Conservation (phyloP, 2,113 vertebrate species). For the Cryptotis parvus region DNA sequence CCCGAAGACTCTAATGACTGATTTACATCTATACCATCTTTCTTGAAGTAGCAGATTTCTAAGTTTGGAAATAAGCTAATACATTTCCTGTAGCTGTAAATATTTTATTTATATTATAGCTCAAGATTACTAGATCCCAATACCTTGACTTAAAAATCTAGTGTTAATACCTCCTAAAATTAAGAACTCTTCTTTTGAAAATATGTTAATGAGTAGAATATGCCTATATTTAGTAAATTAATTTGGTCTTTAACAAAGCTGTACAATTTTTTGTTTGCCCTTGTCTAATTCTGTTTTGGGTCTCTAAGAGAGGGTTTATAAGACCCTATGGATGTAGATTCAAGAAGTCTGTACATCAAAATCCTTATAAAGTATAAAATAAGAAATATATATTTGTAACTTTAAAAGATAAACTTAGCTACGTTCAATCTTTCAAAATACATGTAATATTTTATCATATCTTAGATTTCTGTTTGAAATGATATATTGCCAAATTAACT, state of each 20-base stretch:
- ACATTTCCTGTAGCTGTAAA: background rate
- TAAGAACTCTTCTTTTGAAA: background rate
- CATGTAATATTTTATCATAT: background rate
- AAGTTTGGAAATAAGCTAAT: background rate
- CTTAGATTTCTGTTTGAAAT: background rate
- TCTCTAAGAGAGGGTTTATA: background rate
- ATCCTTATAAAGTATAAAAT: background rate
- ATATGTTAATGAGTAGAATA: background rate
- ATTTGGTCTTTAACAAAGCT: background rate
- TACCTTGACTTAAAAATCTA: background rate
- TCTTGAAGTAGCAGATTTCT: background rate
- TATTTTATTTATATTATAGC: background rate
- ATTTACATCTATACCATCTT: background rate
- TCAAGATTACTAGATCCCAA: background rate
- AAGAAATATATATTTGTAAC: background rate
- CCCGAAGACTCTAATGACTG: fast-evolving
- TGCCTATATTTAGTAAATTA: background rate
- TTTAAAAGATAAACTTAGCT: background rate
- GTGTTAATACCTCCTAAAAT: background rate
- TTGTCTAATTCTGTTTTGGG: background rate
- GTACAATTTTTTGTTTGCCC: background rate
- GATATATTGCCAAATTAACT: background rate
- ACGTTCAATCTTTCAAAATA: background rate
- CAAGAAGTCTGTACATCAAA: background rate
- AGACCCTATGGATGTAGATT: background rate